A percentile compares a stretch with the other conserved stretches of the same genome.
Conservation (phyloP, 2,113 vertebrate species). For the Coturnix japonica region DNA sequence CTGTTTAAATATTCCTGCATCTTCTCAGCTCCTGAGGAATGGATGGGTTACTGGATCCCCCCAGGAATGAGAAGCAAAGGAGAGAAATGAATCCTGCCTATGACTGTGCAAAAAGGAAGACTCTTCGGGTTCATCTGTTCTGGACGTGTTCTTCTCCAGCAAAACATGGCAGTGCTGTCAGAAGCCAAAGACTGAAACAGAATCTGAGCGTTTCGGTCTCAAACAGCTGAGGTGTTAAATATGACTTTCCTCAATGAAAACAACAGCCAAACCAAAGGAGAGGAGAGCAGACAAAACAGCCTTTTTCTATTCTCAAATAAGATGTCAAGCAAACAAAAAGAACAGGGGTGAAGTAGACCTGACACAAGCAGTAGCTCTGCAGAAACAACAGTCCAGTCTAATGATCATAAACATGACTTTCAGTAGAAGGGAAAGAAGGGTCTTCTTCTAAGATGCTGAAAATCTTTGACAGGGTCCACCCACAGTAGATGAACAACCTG, state of each 20-base stretch:
- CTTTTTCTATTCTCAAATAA: neutral
- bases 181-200: neutral
- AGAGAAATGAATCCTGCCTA: fast-evolving
- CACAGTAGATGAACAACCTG: neutral
- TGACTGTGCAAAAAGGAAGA: neutral
- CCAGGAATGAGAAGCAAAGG: neutral
- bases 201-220: fast-evolving
- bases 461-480: neutral
- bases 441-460: neutral
- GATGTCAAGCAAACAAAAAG: neutral
- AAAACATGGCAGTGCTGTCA: neutral
- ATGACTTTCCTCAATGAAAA: neutral
- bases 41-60: neutral
- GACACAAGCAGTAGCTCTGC: neutral
- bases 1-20: neutral
- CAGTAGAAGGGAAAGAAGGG: neutral
- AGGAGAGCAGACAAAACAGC: neutral
- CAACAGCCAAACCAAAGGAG: neutral
- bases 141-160: neutral
- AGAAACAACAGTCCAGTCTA: neutral
- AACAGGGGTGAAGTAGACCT: neutral
- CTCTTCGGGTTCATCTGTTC: neutral
- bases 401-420: neutral
- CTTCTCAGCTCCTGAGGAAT: neutral
- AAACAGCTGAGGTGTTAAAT: neutral